Conservation (phyloP, 2,113 vertebrate genomes). For the Charadrius vociferus region DNA sequence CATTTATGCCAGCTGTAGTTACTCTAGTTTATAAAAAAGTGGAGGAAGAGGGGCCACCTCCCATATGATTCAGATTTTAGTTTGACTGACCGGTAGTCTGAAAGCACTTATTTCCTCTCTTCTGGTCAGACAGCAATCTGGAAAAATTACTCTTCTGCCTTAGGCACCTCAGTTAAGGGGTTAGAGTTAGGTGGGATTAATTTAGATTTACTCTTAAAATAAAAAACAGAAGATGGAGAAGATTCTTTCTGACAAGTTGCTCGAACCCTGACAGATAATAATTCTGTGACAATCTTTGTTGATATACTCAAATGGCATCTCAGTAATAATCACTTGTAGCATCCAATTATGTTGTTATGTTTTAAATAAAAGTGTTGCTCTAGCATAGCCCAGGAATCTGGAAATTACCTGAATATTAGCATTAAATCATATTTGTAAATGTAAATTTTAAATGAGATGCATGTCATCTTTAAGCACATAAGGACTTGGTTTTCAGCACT, state of each 20-base stretch:
- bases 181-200: not conserved
- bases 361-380: not conserved
- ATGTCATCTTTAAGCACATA: not conserved
- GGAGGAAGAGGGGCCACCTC: not conserved
- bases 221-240: not conserved
- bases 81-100: not conserved
- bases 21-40: not conserved
- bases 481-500: not conserved
- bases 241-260: not conserved
- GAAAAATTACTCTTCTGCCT: not conserved
- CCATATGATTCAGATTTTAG: not conserved
- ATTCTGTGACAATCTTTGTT: not conserved
- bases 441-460: not conserved
- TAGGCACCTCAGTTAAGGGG: not conserved
- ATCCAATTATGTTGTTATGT: not conserved
- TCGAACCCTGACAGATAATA: not conserved
- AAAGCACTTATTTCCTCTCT: not conserved
- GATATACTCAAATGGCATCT: not conserved
- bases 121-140: not conserved
- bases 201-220: not conserved
- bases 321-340: not conserved
- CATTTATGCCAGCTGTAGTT: not conserved
- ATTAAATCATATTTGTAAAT: not conserved
- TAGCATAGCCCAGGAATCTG: not conserved
- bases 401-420: not conserved